Evolutionary conservation across 2,113 vertebrate species (phyloP), one percentile per base, ranked within the genome.

Genomic region (Carassius gibelio): DNA sequence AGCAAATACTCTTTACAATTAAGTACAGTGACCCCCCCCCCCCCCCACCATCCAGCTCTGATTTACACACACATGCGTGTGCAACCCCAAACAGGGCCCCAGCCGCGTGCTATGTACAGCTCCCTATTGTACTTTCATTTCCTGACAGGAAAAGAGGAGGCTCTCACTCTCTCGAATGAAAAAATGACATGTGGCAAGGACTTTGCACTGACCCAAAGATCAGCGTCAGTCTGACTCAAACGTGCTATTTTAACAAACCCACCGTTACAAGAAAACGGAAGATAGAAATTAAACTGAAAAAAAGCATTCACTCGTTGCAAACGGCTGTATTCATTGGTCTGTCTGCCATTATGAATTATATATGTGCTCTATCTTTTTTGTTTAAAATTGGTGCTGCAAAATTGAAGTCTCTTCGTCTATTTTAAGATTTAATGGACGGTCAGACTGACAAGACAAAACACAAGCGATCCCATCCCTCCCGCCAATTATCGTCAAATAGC

Each of bases 121-220:
- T 89, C 89, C 88, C 85, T 85, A 87, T 89, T 89, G 89, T 88
- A 81, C 76, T 78, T 89, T 90, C 90, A 89, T 91, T 90, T 91
- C 90, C 88, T 90, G 90, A 89, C 88, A 89, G 90, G 90, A 89
- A 90, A 88, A 85, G 86, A 90, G 87, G 83, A 84, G 75, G 82
- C 80, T 71, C 21, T 79, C 69, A 30, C 84, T 87, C 81, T 82
- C 69, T 64, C 52, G 62, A 76, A 83, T 6, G 34, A 50, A 83
- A 78, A 78, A 77, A 21, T 72, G 19, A 82, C 81, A 86, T 75
- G 57, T 68, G 64, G 71, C 36, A 64, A 76, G 38, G 36, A 71
- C 66, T 72, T 50, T 14, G 48, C 81, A 4, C 68, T 83, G 80
- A 81, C 80, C 68, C 66, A 36, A 48, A 82, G 68, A 83, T 71